Evolutionary conservation across 2,888 invertebrate genomes (phyloP).

Genomic region (Stenotaenia linearis): DNA sequence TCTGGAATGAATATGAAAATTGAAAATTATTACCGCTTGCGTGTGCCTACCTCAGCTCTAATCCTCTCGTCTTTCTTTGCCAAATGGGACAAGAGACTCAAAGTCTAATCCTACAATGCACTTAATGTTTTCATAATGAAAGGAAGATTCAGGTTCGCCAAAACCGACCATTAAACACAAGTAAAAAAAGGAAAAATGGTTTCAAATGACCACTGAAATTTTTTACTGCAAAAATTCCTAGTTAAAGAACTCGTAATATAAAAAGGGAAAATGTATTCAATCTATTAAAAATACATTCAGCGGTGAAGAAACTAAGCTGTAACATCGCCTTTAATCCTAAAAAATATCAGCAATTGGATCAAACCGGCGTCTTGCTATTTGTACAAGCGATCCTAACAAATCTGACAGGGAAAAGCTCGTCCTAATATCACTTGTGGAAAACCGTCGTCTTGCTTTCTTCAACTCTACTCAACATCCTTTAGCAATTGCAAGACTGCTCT

Average conservation of each 20-base stretch:
- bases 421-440: slow-evolving; percentile 13
- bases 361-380: slow-evolving; percentile 3
- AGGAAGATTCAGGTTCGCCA: not conserved
- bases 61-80: slow-evolving; percentile 21
- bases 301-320: not conserved
- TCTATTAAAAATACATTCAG: not conserved
- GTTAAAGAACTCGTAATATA: too few species aligned
- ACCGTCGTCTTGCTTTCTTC: not conserved
- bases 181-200: not conserved
- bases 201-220: slow-evolving; percentile 7
- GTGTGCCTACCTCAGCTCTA: slow-evolving; percentile 16
- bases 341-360: slow-evolving; percentile 14
- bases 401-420: not conserved
- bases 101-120: slow-evolving; percentile 21
- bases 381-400: slow-evolving; percentile 18
- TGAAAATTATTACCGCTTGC: slow-evolving; percentile 24
- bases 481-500: not conserved
- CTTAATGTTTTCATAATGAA: slow-evolving; percentile 26
- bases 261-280: too few species aligned
- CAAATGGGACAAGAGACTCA: slow-evolving; percentile 26
- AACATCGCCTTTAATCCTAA: not conserved
- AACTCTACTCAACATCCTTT: not conserved
- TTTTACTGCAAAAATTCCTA: too few species aligned
- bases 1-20: slow-evolving; percentile 24
- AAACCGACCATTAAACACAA: not conserved